These are phyloP conservation scores for Spodoptera frugiperda DNA, from an alignment of 1,140 invertebrate species.

Conservation along the genomic window DNA sequence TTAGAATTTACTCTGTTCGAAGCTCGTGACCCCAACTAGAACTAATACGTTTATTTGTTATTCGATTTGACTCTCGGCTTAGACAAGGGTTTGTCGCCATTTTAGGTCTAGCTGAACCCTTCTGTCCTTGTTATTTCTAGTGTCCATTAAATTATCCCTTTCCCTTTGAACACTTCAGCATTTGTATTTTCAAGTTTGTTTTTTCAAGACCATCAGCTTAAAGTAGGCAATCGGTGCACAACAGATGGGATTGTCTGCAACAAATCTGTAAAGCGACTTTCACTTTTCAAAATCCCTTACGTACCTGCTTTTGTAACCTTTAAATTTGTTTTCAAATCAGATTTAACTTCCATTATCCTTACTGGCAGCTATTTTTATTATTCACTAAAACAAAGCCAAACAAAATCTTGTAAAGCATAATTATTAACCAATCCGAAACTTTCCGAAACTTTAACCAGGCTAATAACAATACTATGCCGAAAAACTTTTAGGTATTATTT, in stretches of 20 bases:
- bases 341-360: neutral
- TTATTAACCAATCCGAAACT: conserved; percentile 4
- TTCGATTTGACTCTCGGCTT: conserved; percentile 38
- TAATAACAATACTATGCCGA: conserved; percentile 23
- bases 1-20: conserved; percentile 35
- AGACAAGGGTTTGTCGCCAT: conserved; percentile 39
- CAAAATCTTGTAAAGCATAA: neutral
- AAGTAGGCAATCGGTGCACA: neutral
- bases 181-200: conserved; percentile 43
- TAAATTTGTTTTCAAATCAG: neutral
- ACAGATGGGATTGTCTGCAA: neutral
- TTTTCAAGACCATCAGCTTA: conserved; percentile 8
- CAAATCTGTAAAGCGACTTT: neutral
- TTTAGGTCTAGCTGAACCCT: conserved; percentile 28
- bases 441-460: conserved; percentile 6
- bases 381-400: neutral
- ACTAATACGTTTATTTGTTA: conserved; percentile 47
- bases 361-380: neutral
- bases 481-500: conserved; percentile 41
- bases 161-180: conserved; percentile 29
- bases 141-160: conserved; percentile 47
- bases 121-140: conserved; percentile 44
- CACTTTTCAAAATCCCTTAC: neutral
- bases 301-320: neutral
- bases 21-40: conserved; percentile 33